Base-by-base conservation (phyloP, 2,797 vertebrate species). In the Anas georgica region DNA sequence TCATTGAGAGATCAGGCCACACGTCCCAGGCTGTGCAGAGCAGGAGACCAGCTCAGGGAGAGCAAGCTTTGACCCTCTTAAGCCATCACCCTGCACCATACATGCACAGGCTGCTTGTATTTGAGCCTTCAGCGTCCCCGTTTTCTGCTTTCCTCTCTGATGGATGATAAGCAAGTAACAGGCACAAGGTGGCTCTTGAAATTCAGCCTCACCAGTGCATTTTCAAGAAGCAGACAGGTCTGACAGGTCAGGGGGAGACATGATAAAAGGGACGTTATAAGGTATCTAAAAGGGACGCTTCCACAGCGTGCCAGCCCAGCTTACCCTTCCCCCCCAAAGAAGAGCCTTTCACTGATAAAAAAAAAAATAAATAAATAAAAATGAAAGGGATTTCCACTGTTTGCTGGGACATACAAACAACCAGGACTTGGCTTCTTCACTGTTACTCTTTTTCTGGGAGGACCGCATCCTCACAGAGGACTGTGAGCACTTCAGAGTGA, bases 391-490 rank as follows among this genome's bases (percentile, higher is more conserved):
- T 88, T 94, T 83, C 55, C 55, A 73, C 2, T 22, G 26, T 64
- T 94, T 92, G 41, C 77, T 81, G 83, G 83, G 77, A 79, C 86
- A 50, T 76, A 86, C 50, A 83, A 58, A 43, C 18, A 55, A 8
- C 37, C 22, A 37, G 72, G 46, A 8, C n/a, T 69, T 52, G 12
- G 12, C 79, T 88, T 83, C 66, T 54, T 89, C 29, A 8, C 26
- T n/a, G 29, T 35, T 70, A 26, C 54, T 78, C n/a, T 52, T 21
- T 43, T 75, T 80, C 16, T 22, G 35, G 12, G 25, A 20, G 6
- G 7, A 48, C 46, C 23, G 21, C 56, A 43, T 54, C 72, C 73
- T 73, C 77, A 56, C 25, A 90, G 62, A 23, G 28, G 79, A n/a
- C 43, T 64, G 37, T 52, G 73, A 81, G 26, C 8, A 62, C 7